Conservation (phyloP, 2,113 vertebrate genomes). For the Eptesicus fuscus region DNA sequence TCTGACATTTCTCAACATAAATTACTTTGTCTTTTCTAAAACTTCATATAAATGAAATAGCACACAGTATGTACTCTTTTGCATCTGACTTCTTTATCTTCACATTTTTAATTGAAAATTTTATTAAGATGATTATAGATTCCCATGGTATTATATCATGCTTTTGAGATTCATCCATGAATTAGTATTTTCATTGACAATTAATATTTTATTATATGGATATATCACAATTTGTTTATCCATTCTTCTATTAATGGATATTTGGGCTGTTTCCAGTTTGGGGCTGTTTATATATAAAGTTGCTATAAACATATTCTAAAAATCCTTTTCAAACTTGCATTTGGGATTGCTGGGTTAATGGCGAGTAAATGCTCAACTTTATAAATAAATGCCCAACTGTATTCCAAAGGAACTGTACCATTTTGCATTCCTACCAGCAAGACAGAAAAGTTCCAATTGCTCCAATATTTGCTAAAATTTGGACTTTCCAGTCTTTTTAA, state of each 20-base stretch:
- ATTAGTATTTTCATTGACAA: slow-evolving; percentile 22
- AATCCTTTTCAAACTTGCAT: neutral
- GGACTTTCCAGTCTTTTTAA: neutral
- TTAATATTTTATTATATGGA: neutral
- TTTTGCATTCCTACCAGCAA: slow-evolving; percentile 5
- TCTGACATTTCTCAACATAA: slow-evolving; percentile 8
- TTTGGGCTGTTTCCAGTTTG: slow-evolving; percentile 10
- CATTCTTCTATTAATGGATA: neutral
- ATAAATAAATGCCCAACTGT: neutral
- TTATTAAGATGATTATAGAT: neutral
- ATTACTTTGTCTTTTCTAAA: slow-evolving; percentile 33
- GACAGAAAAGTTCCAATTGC: neutral
- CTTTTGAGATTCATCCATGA: neutral
- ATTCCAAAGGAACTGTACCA: neutral
- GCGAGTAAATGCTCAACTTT: neutral
- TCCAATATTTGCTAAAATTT: neutral
- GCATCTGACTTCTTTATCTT: neutral
- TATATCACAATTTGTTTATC: neutral
- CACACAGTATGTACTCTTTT: neutral
- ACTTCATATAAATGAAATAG: neutral
- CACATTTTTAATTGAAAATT: neutral
- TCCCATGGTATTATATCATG: neutral
- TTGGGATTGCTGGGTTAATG: neutral
- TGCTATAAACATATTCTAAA: neutral
- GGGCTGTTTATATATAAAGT: neutral